A percentile compares a stretch with the other conserved stretches of the same genome.
phyloP scores from a whole-genome alignment of 2,113 vertebrate genomes.

The Noctilio leporinus region DNA sequence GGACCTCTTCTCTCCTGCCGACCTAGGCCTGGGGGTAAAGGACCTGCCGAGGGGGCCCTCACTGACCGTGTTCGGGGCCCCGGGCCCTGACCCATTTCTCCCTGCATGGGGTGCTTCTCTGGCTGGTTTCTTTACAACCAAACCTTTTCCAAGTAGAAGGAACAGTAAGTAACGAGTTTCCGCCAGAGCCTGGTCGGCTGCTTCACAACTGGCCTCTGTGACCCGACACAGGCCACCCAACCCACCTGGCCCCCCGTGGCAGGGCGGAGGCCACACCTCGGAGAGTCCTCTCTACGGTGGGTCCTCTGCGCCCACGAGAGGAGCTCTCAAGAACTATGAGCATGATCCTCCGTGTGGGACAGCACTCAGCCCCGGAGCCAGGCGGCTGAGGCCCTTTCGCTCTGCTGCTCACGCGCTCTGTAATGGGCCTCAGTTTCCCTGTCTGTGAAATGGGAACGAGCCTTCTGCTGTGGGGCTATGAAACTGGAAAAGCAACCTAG shows the following conservation, averaged over 20 bases:
- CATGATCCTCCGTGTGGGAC: too few species aligned
- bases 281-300: background rate
- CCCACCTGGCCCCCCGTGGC: too few species aligned
- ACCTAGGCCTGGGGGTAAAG: background rate
- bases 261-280: background rate
- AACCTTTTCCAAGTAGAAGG: background rate
- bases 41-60: background rate
- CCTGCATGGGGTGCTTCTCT: rapidly evolving
- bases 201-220: background rate
- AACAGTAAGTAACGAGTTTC: background rate
- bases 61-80: rapidly evolving
- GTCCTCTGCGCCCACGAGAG: background rate
- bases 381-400: background rate
- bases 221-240: background rate
- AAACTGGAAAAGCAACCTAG: background rate
- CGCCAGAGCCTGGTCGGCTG: background rate
- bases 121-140: background rate
- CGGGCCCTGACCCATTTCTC: background rate
- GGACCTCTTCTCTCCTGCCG: background rate
- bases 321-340: background rate
- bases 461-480: background rate
- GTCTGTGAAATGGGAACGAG: background rate
- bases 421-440: background rate
- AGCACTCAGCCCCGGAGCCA: background rate
- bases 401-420: background rate